Conservation (phyloP, 2,113 vertebrate genomes). For the Pelodiscus sinensis region DNA sequence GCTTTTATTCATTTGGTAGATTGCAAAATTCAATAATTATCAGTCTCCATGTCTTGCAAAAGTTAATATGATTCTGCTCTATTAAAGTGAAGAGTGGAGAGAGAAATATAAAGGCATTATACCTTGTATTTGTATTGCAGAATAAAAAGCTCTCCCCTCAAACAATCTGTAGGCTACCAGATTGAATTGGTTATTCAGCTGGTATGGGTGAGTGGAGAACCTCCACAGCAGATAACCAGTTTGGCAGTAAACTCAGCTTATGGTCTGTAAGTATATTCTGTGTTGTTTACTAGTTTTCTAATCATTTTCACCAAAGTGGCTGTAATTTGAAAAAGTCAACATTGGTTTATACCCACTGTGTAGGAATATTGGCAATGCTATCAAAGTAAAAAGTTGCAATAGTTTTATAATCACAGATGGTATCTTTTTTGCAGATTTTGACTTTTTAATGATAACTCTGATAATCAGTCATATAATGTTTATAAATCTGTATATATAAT, state of each 20-base stretch:
- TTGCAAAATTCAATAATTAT: not conserved
- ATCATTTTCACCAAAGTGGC: not conserved
- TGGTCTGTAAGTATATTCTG: conserved; percentile 88
- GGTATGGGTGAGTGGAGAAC: conserved; percentile 97
- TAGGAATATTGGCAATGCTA: not conserved
- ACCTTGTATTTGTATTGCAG: conserved; percentile 78
- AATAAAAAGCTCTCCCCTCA: conserved; percentile 94
- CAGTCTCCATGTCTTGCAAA: not conserved
- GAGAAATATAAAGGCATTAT: not conserved
- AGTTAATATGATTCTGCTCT: not conserved
- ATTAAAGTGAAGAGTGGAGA: not conserved
- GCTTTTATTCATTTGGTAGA: not conserved
- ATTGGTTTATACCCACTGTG: not conserved
- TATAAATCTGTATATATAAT: not conserved
- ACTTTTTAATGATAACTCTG: not conserved
- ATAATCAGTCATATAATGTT: not conserved
- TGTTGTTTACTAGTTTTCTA: not conserved
- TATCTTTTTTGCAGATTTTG: not conserved
- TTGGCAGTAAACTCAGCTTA: conserved; percentile 94
- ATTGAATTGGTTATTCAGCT: conserved; percentile 95
- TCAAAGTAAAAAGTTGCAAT: not conserved
- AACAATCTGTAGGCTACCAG: conserved; percentile 96
- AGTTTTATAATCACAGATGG: not conserved
- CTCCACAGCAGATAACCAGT: conserved; percentile 97
- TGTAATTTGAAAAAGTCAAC: not conserved